Conservation (phyloP, 2,888 invertebrate species). For the Nebria brevicollis region DNA sequence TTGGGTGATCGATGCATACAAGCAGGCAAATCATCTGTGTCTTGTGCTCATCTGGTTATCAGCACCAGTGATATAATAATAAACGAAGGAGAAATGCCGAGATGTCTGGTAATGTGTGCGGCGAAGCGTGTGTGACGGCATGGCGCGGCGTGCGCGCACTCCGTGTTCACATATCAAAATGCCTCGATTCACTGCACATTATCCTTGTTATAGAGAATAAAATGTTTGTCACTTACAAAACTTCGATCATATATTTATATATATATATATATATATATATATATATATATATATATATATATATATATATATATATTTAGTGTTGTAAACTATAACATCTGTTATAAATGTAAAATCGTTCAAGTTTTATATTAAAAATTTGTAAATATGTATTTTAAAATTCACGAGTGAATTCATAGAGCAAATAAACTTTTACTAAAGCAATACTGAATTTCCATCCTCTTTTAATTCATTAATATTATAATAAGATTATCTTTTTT, state of each 20-base stretch:
- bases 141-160: background rate
- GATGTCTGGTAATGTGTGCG: conserved; percentile 32
- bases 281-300: background rate
- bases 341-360: too few species aligned
- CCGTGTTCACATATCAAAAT: conserved; percentile 53
- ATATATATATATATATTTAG: background rate
- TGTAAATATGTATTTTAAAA: background rate
- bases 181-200: conserved; percentile 54
- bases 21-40: background rate
- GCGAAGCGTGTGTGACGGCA: conserved; percentile 23
- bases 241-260: background rate
- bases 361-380: background rate
- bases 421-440: too few species aligned
- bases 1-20: background rate
- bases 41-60: background rate
- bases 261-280: conserved; percentile 1
- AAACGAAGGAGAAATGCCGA: background rate
- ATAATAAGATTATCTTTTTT: too few species aligned
- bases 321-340: too few species aligned
- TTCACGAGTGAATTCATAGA: too few species aligned
- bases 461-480: too few species aligned
- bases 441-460: too few species aligned
- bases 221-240: conserved; percentile 48
- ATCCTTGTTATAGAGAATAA: conserved; percentile 51
- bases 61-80: background rate